phyloP scores from a whole-genome alignment of 92 coral and sea anemone species.

The Micromussa lordhowensis region DNA sequence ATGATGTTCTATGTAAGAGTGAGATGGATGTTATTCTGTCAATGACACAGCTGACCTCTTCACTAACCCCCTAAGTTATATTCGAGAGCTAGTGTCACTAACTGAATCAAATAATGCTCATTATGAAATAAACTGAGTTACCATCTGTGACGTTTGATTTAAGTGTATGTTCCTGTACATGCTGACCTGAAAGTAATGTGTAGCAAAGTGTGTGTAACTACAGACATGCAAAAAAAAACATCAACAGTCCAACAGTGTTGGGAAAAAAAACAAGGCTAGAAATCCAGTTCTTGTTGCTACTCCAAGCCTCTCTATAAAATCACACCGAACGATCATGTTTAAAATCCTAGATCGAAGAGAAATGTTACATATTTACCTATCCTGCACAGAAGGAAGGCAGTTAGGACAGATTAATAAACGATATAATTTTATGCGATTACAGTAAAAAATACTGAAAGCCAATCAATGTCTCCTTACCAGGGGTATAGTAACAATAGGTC shows the following conservation, averaged over 20 bases:
- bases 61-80: too few relatives aligned
- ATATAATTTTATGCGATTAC: background rate
- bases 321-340: background rate
- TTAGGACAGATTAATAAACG: too few relatives aligned
- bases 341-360: background rate
- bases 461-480: slow-evolving; percentile 49
- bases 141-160: slow-evolving; percentile 4
- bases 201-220: background rate
- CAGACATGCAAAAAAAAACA: background rate
- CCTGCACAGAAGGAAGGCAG: background rate
- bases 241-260: background rate
- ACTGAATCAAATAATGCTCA: background rate
- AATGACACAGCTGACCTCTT: background rate
- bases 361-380: background rate
- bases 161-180: slow-evolving; percentile 2
- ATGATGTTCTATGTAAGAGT: too few relatives aligned
- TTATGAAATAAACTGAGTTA: background rate
- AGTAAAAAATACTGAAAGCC: background rate
- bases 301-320: too few relatives aligned
- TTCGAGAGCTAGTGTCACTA: background rate
- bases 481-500: slow-evolving; percentile 79
- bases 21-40: background rate
- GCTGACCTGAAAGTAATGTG: slow-evolving; percentile 11
- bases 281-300: background rate
- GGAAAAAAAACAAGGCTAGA: background rate